These are phyloP conservation scores for Sardina pilchardus DNA, from an alignment of 2,113 vertebrate genomes.

Conservation along the genomic window DNA sequence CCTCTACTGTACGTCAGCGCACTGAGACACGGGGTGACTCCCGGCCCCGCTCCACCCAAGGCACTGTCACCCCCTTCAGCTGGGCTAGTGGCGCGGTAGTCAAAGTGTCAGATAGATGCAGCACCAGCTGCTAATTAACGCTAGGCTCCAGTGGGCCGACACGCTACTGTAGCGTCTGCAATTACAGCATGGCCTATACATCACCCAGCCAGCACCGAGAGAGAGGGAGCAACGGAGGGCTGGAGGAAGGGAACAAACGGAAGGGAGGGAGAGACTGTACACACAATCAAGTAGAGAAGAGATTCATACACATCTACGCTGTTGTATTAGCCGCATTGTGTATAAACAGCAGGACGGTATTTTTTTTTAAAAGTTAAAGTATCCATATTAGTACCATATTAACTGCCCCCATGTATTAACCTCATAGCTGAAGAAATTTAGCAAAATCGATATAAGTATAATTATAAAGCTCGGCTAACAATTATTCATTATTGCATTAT, in stretches of 20 bases:
- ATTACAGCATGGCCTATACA: constrained; percentile 71
- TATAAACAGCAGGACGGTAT: no score
- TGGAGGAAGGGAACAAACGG: background rate
- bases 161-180: constrained; percentile 74
- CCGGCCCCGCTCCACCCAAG: background rate
- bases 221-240: background rate
- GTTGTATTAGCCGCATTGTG: no score
- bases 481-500: no score
- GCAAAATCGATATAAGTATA: no score
- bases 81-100: background rate
- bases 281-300: background rate
- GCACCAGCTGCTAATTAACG: constrained; percentile 71
- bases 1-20: background rate
- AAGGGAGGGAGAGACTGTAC: background rate
- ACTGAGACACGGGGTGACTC: background rate
- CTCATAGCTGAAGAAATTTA: no score
- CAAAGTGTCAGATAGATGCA: constrained; percentile 55
- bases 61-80: background rate
- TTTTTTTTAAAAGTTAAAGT: no score
- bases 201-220: constrained; percentile 36
- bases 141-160: constrained; percentile 68
- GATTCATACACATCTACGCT: no score
- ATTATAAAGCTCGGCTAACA: no score
- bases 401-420: no score
- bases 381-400: no score